phyloP scores from a whole-genome alignment of 2,888 invertebrate species.

The Reticulitermes lucifugus region DNA sequence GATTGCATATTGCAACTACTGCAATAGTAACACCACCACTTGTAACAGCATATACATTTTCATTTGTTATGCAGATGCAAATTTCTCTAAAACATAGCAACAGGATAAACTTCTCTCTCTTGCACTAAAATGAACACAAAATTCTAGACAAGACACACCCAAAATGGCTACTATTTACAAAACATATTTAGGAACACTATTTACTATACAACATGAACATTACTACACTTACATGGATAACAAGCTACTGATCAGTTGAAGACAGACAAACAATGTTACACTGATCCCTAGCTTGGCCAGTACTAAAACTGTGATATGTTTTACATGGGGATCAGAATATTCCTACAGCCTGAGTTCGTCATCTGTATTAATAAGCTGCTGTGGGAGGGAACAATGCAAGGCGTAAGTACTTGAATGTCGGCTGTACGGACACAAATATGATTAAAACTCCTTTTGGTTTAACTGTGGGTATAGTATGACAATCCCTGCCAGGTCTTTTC shows the following conservation, averaged over 20 bases:
- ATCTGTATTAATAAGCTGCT: no score
- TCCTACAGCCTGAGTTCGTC: not conserved
- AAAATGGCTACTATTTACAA: not conserved
- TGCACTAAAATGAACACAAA: not conserved
- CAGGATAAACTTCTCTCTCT: not conserved
- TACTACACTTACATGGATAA: not conserved
- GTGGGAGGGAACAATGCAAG: no score
- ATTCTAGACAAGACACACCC: not conserved
- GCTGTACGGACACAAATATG: no score
- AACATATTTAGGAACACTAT: constrained; percentile 27
- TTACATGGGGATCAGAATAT: not conserved
- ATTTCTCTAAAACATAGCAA: constrained; percentile 28
- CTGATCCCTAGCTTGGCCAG: not conserved
- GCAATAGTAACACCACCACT: not conserved
- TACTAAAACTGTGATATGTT: not conserved
- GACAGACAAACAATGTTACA: not conserved
- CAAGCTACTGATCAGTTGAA: not conserved
- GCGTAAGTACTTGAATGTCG: no score
- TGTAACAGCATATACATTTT: not conserved
- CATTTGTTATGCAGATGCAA: not conserved
- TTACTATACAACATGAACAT: not conserved
- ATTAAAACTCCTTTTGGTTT: no score
- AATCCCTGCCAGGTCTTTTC: no score
- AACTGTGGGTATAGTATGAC: no score
- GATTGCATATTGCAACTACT: not conserved